These are phyloP conservation scores for Axis porcinus DNA, from an alignment of 2,113 vertebrate species.

Conservation along the genomic window DNA sequence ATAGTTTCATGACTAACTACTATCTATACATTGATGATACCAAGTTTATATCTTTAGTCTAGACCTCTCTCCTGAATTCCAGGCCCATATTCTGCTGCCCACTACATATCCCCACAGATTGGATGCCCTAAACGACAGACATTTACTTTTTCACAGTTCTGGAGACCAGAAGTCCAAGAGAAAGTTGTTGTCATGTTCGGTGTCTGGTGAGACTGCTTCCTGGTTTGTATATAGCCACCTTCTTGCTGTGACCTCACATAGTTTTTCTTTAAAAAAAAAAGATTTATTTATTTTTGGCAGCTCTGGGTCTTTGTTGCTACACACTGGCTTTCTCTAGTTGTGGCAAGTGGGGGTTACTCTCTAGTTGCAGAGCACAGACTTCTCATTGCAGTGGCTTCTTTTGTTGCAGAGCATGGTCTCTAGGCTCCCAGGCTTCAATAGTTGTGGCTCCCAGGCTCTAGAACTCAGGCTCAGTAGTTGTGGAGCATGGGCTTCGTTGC, in stretches of 20 bases:
- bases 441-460: background rate
- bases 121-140: background rate
- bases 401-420: background rate
- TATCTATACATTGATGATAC: background rate
- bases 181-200: background rate
- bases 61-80: conserved; percentile 1
- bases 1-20: background rate
- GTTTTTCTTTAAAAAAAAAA: background rate
- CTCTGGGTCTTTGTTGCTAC: background rate
- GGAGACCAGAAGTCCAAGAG: background rate
- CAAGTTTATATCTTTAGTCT: background rate
- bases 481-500: background rate
- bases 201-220: background rate
- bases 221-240: background rate
- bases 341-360: background rate
- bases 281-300: background rate
- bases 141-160: background rate
- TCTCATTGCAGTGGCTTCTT: background rate
- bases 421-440: background rate
- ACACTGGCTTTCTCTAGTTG: background rate
- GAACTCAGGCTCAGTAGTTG: background rate
- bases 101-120: background rate
- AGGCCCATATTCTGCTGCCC: background rate
- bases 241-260: background rate
- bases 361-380: background rate